Base-by-base conservation (phyloP, 2,113 vertebrate species). In the Tupaia tana region DNA sequence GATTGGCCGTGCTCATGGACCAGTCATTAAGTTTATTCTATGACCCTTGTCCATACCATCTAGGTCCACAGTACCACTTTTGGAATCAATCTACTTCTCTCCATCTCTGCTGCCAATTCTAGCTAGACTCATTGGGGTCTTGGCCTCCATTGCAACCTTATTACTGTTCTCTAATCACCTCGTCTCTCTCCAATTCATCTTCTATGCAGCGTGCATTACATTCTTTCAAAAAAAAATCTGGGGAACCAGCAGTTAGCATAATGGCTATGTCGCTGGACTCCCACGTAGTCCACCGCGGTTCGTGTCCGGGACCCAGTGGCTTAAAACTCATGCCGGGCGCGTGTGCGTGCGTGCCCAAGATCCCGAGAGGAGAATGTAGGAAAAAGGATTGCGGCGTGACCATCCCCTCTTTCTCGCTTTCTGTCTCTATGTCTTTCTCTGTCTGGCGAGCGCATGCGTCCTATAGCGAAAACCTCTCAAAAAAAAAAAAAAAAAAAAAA, bases 121-220 rank as follows among this genome's bases (percentile, higher is more conserved):
- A 43, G 9, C 24, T 20, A 27, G 29, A 24, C 56, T 24, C 18
- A 52, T 20, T 64, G 20, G n/a, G 13, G 77, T 78, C 78, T 20
- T 83, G 14, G 4, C 71, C 9, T 78, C 56, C 58, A 54, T 20
- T 83, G 61, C 59, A 87, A 71, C 29, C 4, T 34, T 22, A 1
- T 64, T 56, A 8, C 52, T 64, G 7, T 11, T 27, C 58, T 29
- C 64, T 64, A 29, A 94, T 74, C 66, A 61, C 1, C 9, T 25
- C 56, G n/a, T 25, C 4, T 84, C 54, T 29, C 52, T 89, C 22
- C n/a, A 74, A 54, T 16, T 7, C 12, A 24, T 63, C 15, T 69
- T 75, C 27, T 80, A 89, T 66, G 15, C 14, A 96, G 31, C 15
- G 69, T 67, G 78, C 58, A 83, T 71, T 70, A 83, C 54, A 93